A percentile compares a stretch with the other conserved stretches of the same genome.
phyloP scores from a whole-genome alignment of 2,888 invertebrate genomes.

The Ochropleura leucogaster region DNA sequence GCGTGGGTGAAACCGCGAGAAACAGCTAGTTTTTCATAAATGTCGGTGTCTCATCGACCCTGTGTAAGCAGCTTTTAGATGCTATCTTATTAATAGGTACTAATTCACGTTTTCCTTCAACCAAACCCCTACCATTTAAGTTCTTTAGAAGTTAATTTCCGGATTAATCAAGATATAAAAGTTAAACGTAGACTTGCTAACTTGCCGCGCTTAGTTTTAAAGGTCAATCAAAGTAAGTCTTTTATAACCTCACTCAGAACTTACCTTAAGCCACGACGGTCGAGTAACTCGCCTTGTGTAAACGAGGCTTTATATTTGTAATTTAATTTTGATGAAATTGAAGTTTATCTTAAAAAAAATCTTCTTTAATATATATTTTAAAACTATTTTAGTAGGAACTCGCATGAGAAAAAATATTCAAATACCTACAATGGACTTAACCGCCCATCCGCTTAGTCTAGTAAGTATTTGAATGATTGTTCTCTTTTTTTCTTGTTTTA shows the following conservation, averaged over 20 bases:
- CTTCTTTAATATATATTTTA: neutral
- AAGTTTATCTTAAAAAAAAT: no score
- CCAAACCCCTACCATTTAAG: conserved; percentile 2
- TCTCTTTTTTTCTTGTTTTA: no score
- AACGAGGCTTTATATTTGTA: neutral
- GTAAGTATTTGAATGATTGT: no score
- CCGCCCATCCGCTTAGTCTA: no score
- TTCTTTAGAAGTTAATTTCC: conserved; percentile 49
- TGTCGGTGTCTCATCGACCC: neutral
- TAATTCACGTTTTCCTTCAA: neutral
- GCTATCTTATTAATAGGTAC: neutral
- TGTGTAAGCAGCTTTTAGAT: neutral
- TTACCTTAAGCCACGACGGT: conserved; percentile 14
- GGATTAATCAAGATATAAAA: conserved; percentile 42
- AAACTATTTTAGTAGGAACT: neutral
- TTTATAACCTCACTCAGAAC: conserved; percentile 24
- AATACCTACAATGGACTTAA: neutral
- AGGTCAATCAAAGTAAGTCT: conserved; percentile 48
- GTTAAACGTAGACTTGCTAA: conserved; percentile 37
- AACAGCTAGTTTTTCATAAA: no score
- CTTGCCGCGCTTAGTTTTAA: conserved; percentile 45
- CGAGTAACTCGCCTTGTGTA: neutral
- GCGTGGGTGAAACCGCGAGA: no score
- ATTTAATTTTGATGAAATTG: neutral
- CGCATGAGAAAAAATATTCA: neutral